Evolutionary conservation across 2,113 vertebrate species (phyloP), one percentile per base, ranked within the genome.

Genomic region (Mus spicilegus): DNA sequence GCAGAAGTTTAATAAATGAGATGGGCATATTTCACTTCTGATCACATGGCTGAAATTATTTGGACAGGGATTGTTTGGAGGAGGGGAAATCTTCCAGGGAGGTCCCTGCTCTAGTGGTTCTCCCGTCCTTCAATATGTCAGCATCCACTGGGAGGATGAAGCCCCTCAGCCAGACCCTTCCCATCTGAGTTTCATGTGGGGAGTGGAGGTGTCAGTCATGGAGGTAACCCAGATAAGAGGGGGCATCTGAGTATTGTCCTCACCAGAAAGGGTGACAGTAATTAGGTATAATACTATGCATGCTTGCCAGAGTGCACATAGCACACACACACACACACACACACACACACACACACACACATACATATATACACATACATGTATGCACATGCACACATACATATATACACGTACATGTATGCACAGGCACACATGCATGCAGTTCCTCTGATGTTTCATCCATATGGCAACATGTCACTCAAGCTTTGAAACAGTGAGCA

Each of bases 1-100:
- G 91, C 54, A 61, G 75, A 89, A 97, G 91, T 56, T 82, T 56
- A 91, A 94, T 92, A 78, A 92, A 93, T 94, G 89, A 91, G 91
- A 84, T 14, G 33, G 76, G 93, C 81, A 80, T 39, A 65, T 89
- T 75, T 89, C 94, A 81, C 56, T 92, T 51, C 36, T 20, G 14
- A 19, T 89, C 85, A 26, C 1, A 0, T 54, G 80, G 86, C 20
- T 7, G 67, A 28, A 69, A 84, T 36, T 46, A 42, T 94, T 93
- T 86, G 70, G 33, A 67, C 63, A 49, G 73, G 49, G 36, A 5
- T 28, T 7, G 3, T 36, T 39, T 49, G 9, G 51, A 69, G 81
- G 39, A 72, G 61, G 12, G 4, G 33, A 75, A 10, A 0, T 19
- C 2, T 5, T 30, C 5, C 4, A 19, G 33, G 0, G 46, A 51